phyloP scores from a whole-genome alignment of 1,140 invertebrate species.

The Drosophila subpulchrella region DNA sequence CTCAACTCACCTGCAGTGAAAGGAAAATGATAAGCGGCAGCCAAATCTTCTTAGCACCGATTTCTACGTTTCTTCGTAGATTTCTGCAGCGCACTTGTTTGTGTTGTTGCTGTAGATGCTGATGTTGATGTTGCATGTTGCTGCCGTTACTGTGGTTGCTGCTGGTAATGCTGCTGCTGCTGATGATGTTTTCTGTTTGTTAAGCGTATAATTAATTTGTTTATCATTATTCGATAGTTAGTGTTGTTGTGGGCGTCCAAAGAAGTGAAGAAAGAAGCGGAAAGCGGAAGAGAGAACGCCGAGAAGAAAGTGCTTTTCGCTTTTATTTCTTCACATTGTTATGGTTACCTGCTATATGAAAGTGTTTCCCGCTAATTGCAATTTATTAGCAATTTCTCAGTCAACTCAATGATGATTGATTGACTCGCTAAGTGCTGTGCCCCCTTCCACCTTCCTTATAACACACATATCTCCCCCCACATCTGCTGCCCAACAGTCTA shows the following conservation, averaged over 20 bases:
- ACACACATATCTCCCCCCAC: neutral
- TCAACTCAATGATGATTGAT: slow-evolving; percentile 55
- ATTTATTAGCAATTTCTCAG: slow-evolving; percentile 60
- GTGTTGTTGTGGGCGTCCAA: slow-evolving; percentile 41
- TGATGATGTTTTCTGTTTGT: slow-evolving; percentile 23
- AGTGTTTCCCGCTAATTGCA: slow-evolving; percentile 52
- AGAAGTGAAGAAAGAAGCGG: slow-evolving; percentile 7
- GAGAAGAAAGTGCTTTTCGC: slow-evolving; percentile 50
- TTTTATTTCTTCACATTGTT: slow-evolving; percentile 35
- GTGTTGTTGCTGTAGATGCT: slow-evolving; percentile 36
- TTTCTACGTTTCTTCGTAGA: slow-evolving; percentile 48
- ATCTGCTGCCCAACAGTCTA: slow-evolving; percentile 2
- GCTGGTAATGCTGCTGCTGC: slow-evolving; percentile 11
- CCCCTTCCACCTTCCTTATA: too few relatives aligned
- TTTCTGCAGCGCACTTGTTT: slow-evolving; percentile 53
- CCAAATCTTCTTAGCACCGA: slow-evolving; percentile 79
- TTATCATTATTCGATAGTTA: slow-evolving; percentile 42
- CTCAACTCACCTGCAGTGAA: slow-evolving; percentile 81
- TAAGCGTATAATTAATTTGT: slow-evolving; percentile 43
- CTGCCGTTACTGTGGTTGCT: slow-evolving; percentile 28
- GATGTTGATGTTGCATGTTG: slow-evolving; percentile 37
- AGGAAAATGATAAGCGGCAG: slow-evolving; percentile 80
- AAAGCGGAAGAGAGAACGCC: slow-evolving; percentile 10
- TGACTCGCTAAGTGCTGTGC: slow-evolving; percentile 24
- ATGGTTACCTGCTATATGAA: slow-evolving; percentile 30